Base-by-base conservation (phyloP, 2,888 invertebrate species). In the Agrilus mali region DNA sequence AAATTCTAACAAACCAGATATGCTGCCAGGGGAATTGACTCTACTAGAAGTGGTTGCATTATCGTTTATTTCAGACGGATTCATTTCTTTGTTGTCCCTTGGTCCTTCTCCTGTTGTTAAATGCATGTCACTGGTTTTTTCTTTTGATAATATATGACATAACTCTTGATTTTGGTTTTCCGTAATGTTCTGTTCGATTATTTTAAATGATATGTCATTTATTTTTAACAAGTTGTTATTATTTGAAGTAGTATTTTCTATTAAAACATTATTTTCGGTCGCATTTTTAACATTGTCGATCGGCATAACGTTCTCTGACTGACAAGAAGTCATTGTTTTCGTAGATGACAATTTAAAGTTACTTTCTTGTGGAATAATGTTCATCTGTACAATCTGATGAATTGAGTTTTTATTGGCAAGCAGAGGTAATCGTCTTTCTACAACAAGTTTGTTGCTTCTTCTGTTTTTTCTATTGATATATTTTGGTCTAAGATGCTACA, bases 391-490 rank as follows among this genome's bases (percentile, higher is more conserved):
- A 40, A 68, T 64, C 41, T 67, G 64, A 60, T 59, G 74, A 57
- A 62, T 72, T 60, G 57, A 73, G 60, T 59, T 60, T 36, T 64
- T 60, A 52, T 74, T 73, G 1, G 83, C 80, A 54, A 84, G 71
- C 36, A 82, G 61, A 14, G 83, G 82, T 53, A 86, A 67, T 56
- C 82, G 74, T 6, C 87, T 69, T 64, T 86, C 86, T 15, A 87
- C 84, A 1, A 87, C 78, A 4, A 86, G 78, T 56, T 78, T 79
- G 53, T 75, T 74, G 33, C 71, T 53, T 37, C 68, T 61, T 14
- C 69, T 55, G 6, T 71, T 69, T 45, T 63, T 63, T 33, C 70
- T 58, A 46, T 65, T 66, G 47, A 61, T 64, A 52, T 65, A 69
- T 38, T 59, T 55, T 15, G 70, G 65, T 10, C 27, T 27, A 8